Evolutionary conservation across 2,113 vertebrate species (phyloP).

Genomic region (Phylloscopus trochiloides): DNA sequence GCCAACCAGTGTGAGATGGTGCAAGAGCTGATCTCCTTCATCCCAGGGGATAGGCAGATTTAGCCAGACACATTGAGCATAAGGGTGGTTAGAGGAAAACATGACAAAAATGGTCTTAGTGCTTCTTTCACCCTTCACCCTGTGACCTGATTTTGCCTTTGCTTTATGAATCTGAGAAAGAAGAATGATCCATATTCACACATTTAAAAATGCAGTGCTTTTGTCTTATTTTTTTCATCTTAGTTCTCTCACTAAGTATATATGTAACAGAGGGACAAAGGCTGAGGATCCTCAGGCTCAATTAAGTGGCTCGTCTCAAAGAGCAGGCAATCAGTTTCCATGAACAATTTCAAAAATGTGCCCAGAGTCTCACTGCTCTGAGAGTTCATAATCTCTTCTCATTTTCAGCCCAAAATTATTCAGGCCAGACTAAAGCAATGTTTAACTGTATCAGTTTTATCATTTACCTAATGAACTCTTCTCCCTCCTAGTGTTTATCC

Average conservation of each 20-base stretch:
- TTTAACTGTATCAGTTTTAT: background rate
- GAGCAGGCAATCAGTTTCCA: background rate
- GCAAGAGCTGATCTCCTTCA: background rate
- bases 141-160: background rate
- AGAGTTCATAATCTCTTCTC: background rate
- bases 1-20: background rate
- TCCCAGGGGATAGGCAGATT: background rate
- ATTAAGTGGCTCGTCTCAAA: background rate
- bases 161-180: background rate
- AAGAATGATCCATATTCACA: background rate
- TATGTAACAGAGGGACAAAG: background rate
- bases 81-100: background rate
- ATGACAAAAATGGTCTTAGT: background rate
- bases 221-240: background rate
- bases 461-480: slow-evolving; percentile 3
- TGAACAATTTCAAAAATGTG: background rate
- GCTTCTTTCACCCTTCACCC: background rate
- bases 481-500: background rate
- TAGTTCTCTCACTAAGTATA: background rate
- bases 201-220: background rate
- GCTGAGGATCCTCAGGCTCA: background rate
- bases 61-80: background rate
- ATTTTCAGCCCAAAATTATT: background rate
- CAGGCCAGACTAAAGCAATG: background rate
- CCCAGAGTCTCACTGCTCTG: background rate